Evolutionary conservation across 2,797 vertebrate genomes (phyloP).

Genomic region (Pagetopsis macropterus): DNA sequence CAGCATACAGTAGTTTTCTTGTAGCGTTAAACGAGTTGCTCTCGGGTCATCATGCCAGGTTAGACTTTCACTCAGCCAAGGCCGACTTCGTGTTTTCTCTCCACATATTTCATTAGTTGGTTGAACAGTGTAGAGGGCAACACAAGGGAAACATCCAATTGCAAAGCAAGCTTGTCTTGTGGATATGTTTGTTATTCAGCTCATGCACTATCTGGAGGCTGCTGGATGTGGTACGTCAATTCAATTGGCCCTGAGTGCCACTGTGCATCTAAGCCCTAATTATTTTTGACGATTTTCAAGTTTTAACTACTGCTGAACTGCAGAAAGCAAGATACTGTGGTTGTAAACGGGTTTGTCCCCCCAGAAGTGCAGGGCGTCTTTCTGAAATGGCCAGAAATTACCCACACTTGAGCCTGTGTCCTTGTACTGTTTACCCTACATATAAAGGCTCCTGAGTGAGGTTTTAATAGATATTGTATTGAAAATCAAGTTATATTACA

Average conservation of each 20-base stretch:
- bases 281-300: conserved; percentile 77
- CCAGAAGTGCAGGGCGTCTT: conserved; percentile 14
- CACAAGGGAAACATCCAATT: conserved; percentile 74
- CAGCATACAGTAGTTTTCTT: conserved; percentile 18
- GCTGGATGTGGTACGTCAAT: conserved; percentile 82
- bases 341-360: conserved; percentile 45
- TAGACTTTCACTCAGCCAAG: conserved; percentile 44
- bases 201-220: conserved; percentile 80
- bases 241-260: conserved; percentile 80
- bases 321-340: conserved; percentile 36
- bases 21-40: conserved; percentile 47
- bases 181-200: conserved; percentile 83
- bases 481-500: conserved; percentile 4
- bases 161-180: conserved; percentile 77
- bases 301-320: conserved; percentile 72
- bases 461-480: conserved; percentile 21
- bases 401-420: conserved; percentile 19
- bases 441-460: conserved; percentile 3
- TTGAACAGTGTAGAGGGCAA: conserved; percentile 60
- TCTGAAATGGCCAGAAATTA: conserved; percentile 45
- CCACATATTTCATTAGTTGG: conserved; percentile 61
- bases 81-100: conserved; percentile 38
- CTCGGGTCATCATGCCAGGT: conserved; percentile 50
- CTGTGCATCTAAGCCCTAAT: conserved; percentile 76
- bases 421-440: conserved; percentile 37